Evolutionary conservation across 1,140 invertebrate species (phyloP).

Genomic region (Zaprionus inermis): DNA sequence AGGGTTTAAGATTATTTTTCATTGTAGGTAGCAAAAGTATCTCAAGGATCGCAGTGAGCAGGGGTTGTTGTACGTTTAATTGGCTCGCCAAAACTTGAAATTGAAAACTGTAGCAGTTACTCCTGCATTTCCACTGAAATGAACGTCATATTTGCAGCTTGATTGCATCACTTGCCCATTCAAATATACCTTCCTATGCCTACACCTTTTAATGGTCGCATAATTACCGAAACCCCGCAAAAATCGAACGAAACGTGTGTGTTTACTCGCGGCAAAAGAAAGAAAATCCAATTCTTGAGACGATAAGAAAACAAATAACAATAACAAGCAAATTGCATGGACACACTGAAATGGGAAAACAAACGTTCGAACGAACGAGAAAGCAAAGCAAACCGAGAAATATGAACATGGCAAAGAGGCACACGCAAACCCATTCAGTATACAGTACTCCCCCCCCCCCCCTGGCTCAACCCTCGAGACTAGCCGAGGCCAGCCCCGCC

Average conservation of each 20-base stretch:
- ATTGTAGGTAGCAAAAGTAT: conserved; percentile 22
- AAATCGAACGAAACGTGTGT: conserved; percentile 42
- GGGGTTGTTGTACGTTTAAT: conserved; percentile 48
- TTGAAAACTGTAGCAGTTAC: neutral
- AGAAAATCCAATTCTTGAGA: conserved; percentile 28
- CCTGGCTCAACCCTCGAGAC: too few species aligned
- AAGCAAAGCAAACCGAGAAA: conserved; percentile 19
- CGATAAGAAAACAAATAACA: conserved; percentile 36
- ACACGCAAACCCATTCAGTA: conserved; percentile 26
- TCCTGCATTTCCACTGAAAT: neutral
- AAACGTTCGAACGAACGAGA: neutral
- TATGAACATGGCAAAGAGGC: conserved; percentile 44
- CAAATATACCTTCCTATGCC: neutral
- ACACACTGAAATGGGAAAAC: conserved; percentile 31
- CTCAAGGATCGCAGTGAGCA: conserved; percentile 3
- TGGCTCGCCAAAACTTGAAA: neutral
- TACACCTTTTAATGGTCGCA: conserved; percentile 1
- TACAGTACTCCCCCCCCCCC: conserved; percentile 9
- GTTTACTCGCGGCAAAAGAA: conserved; percentile 12
- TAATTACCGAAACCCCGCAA: conserved; percentile 27
- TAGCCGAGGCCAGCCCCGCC: conserved; percentile 19
- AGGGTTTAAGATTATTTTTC: too few species aligned
- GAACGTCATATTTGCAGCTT: neutral
- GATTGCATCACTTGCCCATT: neutral
- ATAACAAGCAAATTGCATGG: conserved; percentile 30